phyloP scores from a whole-genome alignment of 2,797 vertebrate species.

The Acomys russatus region DNA sequence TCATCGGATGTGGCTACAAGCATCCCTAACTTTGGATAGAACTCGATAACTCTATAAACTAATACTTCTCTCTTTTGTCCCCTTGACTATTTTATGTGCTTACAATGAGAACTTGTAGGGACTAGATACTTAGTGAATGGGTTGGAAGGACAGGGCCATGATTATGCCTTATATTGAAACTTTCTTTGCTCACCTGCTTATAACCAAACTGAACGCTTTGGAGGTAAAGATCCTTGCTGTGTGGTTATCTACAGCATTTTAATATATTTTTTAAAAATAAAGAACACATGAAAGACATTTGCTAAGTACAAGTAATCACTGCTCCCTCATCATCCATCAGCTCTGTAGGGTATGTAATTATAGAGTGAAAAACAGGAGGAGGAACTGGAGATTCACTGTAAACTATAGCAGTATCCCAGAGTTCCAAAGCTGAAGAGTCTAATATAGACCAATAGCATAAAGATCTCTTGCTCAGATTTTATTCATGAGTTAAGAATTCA shows the following conservation, averaged over 20 bases:
- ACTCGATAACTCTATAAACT: neutral
- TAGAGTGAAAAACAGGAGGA: neutral
- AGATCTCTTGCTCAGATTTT: neutral
- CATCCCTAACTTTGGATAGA: neutral
- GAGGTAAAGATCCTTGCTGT: slow-evolving; percentile 7
- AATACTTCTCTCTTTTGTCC: neutral
- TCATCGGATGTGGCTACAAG: neutral
- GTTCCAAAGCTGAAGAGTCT: neutral
- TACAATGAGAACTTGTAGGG: neutral
- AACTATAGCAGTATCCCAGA: neutral
- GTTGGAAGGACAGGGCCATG: neutral
- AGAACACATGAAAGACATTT: neutral
- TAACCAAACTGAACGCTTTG: neutral
- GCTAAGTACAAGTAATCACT: neutral
- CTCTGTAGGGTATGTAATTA: neutral
- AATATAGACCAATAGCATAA: neutral
- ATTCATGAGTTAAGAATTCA: neutral
- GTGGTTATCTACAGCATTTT: neutral
- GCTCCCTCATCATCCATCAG: neutral
- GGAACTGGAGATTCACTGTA: neutral
- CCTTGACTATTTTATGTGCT: neutral
- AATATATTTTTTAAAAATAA: neutral
- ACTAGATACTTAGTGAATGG: neutral
- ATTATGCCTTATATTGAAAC: neutral
- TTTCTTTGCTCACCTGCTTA: neutral